Evolutionary conservation across 2,113 vertebrate genomes (phyloP).

Genomic region (Hystrix brachyura): DNA sequence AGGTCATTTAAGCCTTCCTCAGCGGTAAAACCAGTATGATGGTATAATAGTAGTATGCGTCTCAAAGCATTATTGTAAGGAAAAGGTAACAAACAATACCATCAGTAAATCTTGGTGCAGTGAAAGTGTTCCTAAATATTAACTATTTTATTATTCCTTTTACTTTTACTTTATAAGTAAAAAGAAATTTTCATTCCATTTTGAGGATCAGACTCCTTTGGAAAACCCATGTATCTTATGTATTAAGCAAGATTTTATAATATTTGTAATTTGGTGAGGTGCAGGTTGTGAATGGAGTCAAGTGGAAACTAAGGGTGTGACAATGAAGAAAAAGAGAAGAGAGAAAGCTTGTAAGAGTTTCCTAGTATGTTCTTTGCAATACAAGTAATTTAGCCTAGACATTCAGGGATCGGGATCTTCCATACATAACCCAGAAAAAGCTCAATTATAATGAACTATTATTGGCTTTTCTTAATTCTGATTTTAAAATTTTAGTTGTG

Average conservation of each 20-base stretch:
- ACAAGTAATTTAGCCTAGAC: background rate
- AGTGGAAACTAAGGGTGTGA: background rate
- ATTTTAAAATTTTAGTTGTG: slow-evolving; percentile 6
- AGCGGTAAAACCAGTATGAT: background rate
- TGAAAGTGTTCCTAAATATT: background rate
- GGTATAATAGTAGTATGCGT: background rate
- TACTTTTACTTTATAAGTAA: background rate
- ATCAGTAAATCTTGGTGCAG: background rate
- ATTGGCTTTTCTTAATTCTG: background rate
- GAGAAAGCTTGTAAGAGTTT: background rate
- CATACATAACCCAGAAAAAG: background rate
- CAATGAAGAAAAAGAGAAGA: background rate
- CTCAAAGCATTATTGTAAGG: slow-evolving; percentile 3
- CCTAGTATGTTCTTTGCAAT: background rate
- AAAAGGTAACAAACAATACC: background rate
- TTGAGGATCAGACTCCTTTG: background rate
- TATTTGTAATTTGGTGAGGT: slow-evolving; percentile 15
- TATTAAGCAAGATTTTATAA: slow-evolving; percentile 20
- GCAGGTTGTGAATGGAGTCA: background rate
- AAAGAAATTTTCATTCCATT: slow-evolving; percentile 1
- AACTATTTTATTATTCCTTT: background rate
- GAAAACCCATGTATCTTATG: background rate
- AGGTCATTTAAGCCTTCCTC: background rate
- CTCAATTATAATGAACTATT: background rate
- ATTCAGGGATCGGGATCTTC: background rate